These are phyloP conservation scores for Iguana delicatissima DNA, from an alignment of 2,797 vertebrate species.

Conservation along the genomic window DNA sequence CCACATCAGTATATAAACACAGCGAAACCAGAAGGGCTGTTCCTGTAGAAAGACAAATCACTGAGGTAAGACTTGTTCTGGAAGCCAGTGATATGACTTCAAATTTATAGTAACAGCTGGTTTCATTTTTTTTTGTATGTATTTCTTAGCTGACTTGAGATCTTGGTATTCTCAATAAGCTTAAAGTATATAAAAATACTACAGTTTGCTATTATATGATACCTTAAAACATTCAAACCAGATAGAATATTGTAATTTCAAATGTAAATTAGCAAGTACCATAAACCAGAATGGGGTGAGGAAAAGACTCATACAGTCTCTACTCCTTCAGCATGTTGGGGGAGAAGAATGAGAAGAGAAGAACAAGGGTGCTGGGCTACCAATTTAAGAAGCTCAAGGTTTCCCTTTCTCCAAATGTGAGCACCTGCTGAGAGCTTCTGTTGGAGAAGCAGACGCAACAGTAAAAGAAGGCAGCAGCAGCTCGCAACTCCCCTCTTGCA, in stretches of 20 bases:
- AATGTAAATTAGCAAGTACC: background rate
- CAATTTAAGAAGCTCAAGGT: too few relatives aligned
- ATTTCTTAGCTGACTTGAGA: background rate
- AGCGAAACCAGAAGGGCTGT: slow-evolving; percentile 94
- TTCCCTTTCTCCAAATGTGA: too few relatives aligned
- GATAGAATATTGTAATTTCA: background rate
- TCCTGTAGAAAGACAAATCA: slow-evolving; percentile 78
- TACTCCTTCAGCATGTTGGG: background rate
- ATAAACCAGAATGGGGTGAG: too few relatives aligned
- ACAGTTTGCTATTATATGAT: background rate
- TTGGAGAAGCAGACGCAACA: too few relatives aligned
- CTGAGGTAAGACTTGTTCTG: background rate
- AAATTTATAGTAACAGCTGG: slow-evolving; percentile 16
- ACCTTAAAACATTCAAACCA: background rate
- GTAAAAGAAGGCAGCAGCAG: too few relatives aligned
- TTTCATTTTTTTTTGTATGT: background rate
- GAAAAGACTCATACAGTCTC: too few relatives aligned
- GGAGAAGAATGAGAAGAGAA: background rate
- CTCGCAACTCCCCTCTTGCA: too few relatives aligned
- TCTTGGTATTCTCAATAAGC: background rate
- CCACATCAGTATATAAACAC: slow-evolving; percentile 93
- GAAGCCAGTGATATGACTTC: background rate
- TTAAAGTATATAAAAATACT: background rate
- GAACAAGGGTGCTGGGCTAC: background rate
- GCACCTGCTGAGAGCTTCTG: too few relatives aligned